phyloP scores from a whole-genome alignment of 1,140 invertebrate genomes.

The Sipha flava region DNA sequence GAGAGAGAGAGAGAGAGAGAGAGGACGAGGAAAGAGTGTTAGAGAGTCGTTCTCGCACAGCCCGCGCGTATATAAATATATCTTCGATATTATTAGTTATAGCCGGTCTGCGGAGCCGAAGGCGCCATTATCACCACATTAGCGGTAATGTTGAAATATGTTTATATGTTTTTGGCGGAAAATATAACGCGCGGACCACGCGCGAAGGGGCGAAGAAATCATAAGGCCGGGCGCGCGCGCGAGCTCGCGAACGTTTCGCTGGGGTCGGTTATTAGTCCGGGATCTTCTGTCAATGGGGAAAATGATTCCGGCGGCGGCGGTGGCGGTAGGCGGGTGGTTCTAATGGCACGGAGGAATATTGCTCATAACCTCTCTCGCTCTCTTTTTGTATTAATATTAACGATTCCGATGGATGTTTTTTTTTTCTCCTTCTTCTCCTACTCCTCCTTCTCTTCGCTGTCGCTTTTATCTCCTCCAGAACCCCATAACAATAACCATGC shows the following conservation, averaged over 20 bases:
- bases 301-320: slow-evolving; percentile 8
- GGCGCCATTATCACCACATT: slow-evolving; percentile 32
- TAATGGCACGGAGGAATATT: slow-evolving; percentile 29
- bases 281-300: slow-evolving; percentile 32
- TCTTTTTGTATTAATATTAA: slow-evolving; percentile 31
- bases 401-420: slow-evolving; percentile 26
- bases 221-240: background rate
- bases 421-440: background rate
- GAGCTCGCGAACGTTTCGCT: too few species aligned
- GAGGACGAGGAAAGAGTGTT: too few species aligned
- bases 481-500: slow-evolving; percentile 14
- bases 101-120: slow-evolving; percentile 25
- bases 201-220: background rate
- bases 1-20: background rate
- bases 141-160: slow-evolving; percentile 33
- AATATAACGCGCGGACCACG: background rate
- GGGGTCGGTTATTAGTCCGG: slow-evolving; percentile 31
- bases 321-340: background rate
- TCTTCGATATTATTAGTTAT: slow-evolving; percentile 33
- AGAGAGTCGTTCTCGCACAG: background rate
- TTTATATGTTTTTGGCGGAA: slow-evolving; percentile 32
- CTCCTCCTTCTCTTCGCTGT: background rate
- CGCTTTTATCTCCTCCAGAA: background rate
- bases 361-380: slow-evolving; percentile 9
- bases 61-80: slow-evolving; percentile 8